Conservation (phyloP, 2,797 vertebrate species). For the Ctenochaetus hawaiiensis region DNA sequence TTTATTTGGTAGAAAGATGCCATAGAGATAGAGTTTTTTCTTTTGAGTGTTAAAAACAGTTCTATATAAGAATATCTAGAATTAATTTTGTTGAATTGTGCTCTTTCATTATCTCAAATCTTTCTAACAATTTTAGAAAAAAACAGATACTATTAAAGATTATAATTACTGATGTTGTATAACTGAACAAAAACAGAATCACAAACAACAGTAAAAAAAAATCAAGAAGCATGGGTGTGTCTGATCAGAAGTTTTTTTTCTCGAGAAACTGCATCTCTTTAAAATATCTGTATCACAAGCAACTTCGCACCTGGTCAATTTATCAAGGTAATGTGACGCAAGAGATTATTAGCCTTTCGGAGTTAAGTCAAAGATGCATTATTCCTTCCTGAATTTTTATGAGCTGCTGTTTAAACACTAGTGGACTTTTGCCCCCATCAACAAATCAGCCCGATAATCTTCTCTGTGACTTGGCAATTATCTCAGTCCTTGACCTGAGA, state of each 20-base stretch:
- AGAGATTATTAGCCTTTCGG: constrained; percentile 18
- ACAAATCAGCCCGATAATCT: constrained; percentile 70
- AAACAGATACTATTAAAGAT: too few species aligned
- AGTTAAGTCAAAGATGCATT: constrained; percentile 41
- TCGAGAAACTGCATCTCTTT: constrained; percentile 5
- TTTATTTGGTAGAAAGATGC: too few species aligned
- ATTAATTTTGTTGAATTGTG: too few species aligned
- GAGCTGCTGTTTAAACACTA: constrained; percentile 50
- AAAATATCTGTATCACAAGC: constrained; percentile 9
- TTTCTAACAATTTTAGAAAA: too few species aligned
- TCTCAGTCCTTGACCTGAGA: constrained; percentile 72
- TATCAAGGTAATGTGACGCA: constrained; percentile 21
- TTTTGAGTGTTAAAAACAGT: too few species aligned
- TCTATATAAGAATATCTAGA: too few species aligned
- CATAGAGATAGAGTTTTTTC: neutral
- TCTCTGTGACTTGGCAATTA: constrained; percentile 70
- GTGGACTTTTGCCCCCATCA: constrained; percentile 66
- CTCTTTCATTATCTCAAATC: too few species aligned
- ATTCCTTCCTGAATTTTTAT: constrained; percentile 48
- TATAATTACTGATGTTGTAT: neutral
- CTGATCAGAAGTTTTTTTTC: constrained; percentile 11
- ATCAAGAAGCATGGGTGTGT: neutral
- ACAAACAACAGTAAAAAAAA: neutral
- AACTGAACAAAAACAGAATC: neutral
- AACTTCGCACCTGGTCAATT: neutral